Evolutionary conservation across 2,797 vertebrate genomes (phyloP), one percentile per base, ranked within the genome.

Genomic region (Limosa lapponica): DNA sequence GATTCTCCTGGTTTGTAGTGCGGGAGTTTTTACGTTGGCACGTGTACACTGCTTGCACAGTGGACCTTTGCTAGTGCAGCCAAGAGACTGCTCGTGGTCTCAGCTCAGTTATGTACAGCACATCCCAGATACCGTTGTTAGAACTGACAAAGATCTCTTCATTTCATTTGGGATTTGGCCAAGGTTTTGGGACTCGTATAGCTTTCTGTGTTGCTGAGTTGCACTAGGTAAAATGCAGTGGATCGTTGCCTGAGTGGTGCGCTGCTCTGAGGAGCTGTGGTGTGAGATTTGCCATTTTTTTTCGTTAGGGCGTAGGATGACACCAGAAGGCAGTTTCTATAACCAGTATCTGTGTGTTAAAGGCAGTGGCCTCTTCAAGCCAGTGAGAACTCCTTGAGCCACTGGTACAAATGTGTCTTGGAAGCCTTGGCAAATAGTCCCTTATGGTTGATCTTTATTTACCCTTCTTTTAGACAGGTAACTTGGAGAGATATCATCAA

Each of bases 1-100:
- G 36, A 5, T 34, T 30, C 37, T 83, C 64, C 16, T 54, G 9
- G 5, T 65, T 3, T 41, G 3, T 5, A 30, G 13, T 7, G 23
- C 14, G 22, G 19, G 9, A 1, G 1, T n/a, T 34, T 41, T 30
- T 67, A 6, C 23, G 37, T 61, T 55, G 20, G 32, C 19, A 6
- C 12, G 41, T 28, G 6, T 28, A 3, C 11, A 30, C 43, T 0
- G 0, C 10, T 32, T n/a, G 73, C 20, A 8, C 13, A 5, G 34
- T 2, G 41, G 11, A 30, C 32, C 30, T 81, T 48, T 39, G 32
- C n/a, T 23, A 16, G 36, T 16, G 13, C 28, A 51, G 41, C 22
- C 57, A 8, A 8, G 59, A 37, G 58, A 4, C 58, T 18, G 65
- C 44, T 82, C 1, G 0, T 54, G 37, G 36, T 64, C 46, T 64